Base-by-base conservation (phyloP, 2,797 vertebrate species). In the Neosalanx taihuensis region DNA sequence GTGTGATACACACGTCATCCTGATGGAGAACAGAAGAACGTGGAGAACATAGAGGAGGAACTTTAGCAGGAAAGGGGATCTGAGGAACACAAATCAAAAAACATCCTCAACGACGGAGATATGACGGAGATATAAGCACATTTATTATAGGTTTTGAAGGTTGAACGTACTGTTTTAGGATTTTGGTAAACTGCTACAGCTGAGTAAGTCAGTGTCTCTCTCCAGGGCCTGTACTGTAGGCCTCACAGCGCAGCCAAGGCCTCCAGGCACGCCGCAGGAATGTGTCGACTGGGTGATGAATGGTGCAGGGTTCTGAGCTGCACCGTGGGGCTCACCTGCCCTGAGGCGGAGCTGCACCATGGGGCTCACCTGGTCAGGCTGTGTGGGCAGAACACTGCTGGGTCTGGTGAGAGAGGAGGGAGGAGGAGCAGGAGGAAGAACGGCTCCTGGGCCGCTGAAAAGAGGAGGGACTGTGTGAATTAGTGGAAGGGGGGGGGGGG, bases 271-370 rank as follows among this genome's bases (percentile, higher is more conserved):
- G 76, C 83, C 85, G 85, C 84, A 83, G 85, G 87, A 89, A 88
- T 88, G 85, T 91, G 90, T 91, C 89, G 87, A 77, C 26, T 10
- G 5, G 3, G 76, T 92, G 90, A 92, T 90, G 83, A 91, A 93
- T 91, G 82, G 78, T 86, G 69, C 69, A 3, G 70, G 68, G 73
- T 77, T 41, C 69, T 13, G 81, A 79, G 85, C 80, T 80, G 73
- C 85, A 80, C 78, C 35, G n/a, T 41, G 73, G 76, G 71, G 64
- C 80, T 87, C 83, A 88, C 80, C 69, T 79, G 75, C 76, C 67
- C 74, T 74, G 75, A 70, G 73, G 33, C 69, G 18, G 81, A 79
- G 85, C 80, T 80, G 73, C 85, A 80, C 78, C 35, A 18, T 41
- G 73, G 76, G 71, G 64, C 80, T 87, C 83, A 88, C 84, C 86